These are phyloP conservation scores for Silurus meridionalis DNA, from an alignment of 2,113 vertebrate genomes.

Conservation along the genomic window DNA sequence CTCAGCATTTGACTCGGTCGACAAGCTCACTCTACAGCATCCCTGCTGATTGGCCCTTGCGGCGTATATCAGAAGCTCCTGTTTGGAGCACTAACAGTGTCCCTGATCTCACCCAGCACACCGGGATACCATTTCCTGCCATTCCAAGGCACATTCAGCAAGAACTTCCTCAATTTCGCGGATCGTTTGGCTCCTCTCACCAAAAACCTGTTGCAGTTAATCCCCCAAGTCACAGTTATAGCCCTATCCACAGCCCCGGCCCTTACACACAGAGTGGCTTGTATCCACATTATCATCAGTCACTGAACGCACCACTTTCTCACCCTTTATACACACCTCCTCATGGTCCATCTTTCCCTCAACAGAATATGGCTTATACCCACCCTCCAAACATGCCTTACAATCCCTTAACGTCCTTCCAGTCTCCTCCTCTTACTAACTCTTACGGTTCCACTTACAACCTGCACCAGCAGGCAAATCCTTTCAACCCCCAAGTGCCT, in stretches of 20 bases:
- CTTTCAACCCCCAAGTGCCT: slow-evolving; percentile 14
- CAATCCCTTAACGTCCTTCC: neutral
- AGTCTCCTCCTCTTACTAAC: slow-evolving; percentile 1
- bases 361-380: neutral
- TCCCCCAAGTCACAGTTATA: neutral
- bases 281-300: neutral
- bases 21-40: slow-evolving; percentile 80
- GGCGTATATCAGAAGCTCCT: slow-evolving; percentile 67
- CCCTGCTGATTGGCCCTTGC: slow-evolving; percentile 75
- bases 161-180: slow-evolving; percentile 40
- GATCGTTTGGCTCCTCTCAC: slow-evolving; percentile 10
- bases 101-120: slow-evolving; percentile 72
- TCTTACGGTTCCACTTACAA: slow-evolving; percentile 14
- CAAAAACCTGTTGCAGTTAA: neutral
- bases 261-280: neutral
- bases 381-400: slow-evolving; percentile 23
- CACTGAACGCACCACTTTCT: neutral
- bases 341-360: slow-evolving; percentile 39
- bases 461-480: slow-evolving; percentile 15
- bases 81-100: slow-evolving; percentile 85
- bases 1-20: slow-evolving; percentile 71
- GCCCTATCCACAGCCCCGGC: neutral
- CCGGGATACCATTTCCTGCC: neutral
- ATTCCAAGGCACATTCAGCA: slow-evolving; percentile 38
- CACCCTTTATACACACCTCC: slow-evolving; percentile 44